Conservation (phyloP, 1,140 invertebrate genomes). For the Lordiphosa clarofinis region DNA sequence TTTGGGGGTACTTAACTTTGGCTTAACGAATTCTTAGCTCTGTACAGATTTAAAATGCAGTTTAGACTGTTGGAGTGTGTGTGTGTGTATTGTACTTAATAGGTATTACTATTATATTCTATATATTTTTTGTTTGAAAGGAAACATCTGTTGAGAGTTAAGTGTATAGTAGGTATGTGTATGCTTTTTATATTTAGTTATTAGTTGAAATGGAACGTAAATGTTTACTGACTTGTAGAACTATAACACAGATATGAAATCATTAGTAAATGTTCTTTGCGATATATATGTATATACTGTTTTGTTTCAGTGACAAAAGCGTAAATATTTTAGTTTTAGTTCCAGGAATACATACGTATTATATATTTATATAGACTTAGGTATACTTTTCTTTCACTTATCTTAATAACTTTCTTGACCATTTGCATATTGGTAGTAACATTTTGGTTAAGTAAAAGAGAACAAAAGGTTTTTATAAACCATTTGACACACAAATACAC, state of each 20-base stretch:
- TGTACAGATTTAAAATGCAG: too few species aligned
- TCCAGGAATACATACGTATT: constrained; percentile 19
- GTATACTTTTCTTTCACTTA: constrained; percentile 1
- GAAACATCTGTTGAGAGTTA: constrained; percentile 37
- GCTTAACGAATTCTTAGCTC: too few species aligned
- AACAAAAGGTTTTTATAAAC: constrained; percentile 16
- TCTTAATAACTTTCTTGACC: not conserved
- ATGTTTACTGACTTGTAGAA: constrained; percentile 30
- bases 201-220: constrained; percentile 40
- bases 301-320: constrained; percentile 15
- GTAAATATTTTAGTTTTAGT: constrained; percentile 28
- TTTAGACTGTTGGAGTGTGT: too few species aligned
- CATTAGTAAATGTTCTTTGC: constrained; percentile 40
- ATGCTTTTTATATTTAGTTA: constrained; percentile 19
- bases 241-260: constrained; percentile 71
- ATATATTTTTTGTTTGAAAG: constrained; percentile 10
- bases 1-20: too few species aligned
- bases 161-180: not conserved
- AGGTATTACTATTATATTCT: constrained; percentile 10
- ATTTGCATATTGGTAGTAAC: constrained; percentile 23
- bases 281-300: constrained; percentile 3
- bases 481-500: not conserved
- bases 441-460: constrained; percentile 26
- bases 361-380: constrained; percentile 1
- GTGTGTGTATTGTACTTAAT: not conserved